Evolutionary conservation across 2,797 vertebrate genomes (phyloP).

Genomic region (Galaxias olidus): DNA sequence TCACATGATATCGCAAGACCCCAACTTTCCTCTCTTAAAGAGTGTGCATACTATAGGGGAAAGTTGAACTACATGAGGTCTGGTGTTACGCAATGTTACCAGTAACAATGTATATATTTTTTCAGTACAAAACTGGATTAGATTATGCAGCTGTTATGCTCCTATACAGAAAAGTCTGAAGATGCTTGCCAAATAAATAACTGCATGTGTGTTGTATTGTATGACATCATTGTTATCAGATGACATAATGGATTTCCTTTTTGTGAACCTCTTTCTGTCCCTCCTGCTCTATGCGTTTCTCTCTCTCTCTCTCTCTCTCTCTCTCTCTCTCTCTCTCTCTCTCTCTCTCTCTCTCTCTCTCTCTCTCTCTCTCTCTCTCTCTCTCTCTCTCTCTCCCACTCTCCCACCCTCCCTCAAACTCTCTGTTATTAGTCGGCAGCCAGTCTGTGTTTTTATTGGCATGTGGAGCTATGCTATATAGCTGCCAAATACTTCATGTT

Average conservation of each 20-base stretch:
- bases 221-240: conserved; percentile 55
- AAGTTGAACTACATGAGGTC: conserved; percentile 53
- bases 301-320: conserved; percentile 18
- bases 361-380: neutral
- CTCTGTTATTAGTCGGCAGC: conserved; percentile 28
- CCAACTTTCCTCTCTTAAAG: conserved; percentile 32
- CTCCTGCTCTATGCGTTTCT: conserved; percentile 12
- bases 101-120: conserved; percentile 48
- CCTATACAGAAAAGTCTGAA: conserved; percentile 18
- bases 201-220: conserved; percentile 40
- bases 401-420: neutral
- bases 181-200: conserved; percentile 27
- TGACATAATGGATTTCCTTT: conserved; percentile 64
- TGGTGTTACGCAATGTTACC: conserved; percentile 61
- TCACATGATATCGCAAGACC: conserved; percentile 7
- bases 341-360: neutral
- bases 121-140: conserved; percentile 53
- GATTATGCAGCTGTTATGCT: conserved; percentile 54
- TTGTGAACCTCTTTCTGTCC: conserved; percentile 41
- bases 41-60: conserved; percentile 53
- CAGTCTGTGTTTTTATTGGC: conserved; percentile 59
- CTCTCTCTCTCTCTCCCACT: conserved; percentile 11
- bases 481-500: conserved; percentile 51
- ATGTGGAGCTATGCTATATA: conserved; percentile 33
- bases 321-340: conserved; percentile 9